These are phyloP conservation scores for Muricea muricata DNA, from an alignment of 92 coral and sea anemone species.

Conservation along the genomic window DNA sequence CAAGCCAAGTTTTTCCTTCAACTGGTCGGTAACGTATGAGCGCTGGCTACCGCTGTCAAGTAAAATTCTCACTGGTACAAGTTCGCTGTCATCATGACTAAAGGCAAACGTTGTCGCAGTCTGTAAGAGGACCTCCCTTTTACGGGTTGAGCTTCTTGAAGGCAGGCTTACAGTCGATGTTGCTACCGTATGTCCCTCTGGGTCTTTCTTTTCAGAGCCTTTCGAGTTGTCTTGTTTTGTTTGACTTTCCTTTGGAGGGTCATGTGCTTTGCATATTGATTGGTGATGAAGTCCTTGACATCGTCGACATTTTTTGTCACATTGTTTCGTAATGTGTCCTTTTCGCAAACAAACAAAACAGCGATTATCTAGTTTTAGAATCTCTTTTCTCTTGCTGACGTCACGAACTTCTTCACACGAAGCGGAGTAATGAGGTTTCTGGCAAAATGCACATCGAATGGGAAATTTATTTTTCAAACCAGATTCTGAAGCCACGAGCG, in stretches of 20 bases:
- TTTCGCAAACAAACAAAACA: constrained; percentile 29
- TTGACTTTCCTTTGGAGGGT: constrained; percentile 8
- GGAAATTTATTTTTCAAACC: not conserved
- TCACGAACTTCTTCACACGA: constrained; percentile 40
- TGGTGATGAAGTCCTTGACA: constrained; percentile 54
- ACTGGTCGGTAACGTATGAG: constrained; percentile 2
- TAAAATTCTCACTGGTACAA: not conserved
- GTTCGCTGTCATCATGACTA: not conserved
- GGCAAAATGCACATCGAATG: constrained; percentile 26
- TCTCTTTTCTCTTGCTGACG: constrained; percentile 35
- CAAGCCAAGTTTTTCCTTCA: not conserved
- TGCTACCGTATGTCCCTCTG: not conserved
- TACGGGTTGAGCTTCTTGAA: not conserved
- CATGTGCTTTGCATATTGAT: constrained; percentile 43
- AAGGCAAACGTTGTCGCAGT: constrained; percentile 37
- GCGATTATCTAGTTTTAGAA: constrained; percentile 12
- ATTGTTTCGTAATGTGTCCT: constrained; percentile 37
- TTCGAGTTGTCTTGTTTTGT: not conserved
- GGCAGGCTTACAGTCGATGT: not conserved
- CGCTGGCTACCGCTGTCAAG: constrained; percentile 13
- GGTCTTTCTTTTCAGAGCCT: not conserved
- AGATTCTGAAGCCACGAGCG: not conserved
- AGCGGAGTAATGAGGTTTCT: constrained; percentile 53
- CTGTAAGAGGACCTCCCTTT: constrained; percentile 12
- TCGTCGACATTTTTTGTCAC: constrained; percentile 36